phyloP scores from a whole-genome alignment of 2,888 invertebrate genomes.

The Chrysomela aeneicollis region DNA sequence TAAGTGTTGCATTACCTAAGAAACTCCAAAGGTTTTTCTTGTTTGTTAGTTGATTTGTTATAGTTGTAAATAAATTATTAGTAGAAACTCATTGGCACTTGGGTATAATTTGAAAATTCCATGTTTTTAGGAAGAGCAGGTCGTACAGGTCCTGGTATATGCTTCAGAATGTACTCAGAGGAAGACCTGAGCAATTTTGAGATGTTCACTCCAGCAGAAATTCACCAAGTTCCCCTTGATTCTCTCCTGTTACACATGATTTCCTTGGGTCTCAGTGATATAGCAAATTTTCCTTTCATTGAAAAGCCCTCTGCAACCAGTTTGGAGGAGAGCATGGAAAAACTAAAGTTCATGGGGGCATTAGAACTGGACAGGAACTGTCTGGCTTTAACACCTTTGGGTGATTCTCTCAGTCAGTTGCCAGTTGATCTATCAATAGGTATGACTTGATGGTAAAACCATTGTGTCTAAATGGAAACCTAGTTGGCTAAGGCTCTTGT shows the following conservation, averaged over 20 bases:
- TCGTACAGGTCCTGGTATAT: slow-evolving; percentile 93
- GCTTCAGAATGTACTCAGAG: slow-evolving; percentile 89
- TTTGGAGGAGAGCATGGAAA: slow-evolving; percentile 85
- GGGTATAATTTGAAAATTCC: too few species aligned
- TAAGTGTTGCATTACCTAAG: slow-evolving; percentile 22
- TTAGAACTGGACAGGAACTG: slow-evolving; percentile 76
- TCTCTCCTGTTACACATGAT: slow-evolving; percentile 92
- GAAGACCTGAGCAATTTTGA: slow-evolving; percentile 82
- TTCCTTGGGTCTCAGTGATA: slow-evolving; percentile 90
- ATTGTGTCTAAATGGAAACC: too few species aligned
- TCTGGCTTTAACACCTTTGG: slow-evolving; percentile 77
- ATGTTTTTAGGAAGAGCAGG: slow-evolving; percentile 80
- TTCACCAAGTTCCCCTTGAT: slow-evolving; percentile 92
- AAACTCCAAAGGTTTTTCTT: slow-evolving; percentile 6
- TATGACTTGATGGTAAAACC: slow-evolving; percentile 64
- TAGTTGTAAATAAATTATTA: background rate
- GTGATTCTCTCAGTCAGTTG: slow-evolving; percentile 83
- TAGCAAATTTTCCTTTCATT: slow-evolving; percentile 91
- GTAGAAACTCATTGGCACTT: background rate
- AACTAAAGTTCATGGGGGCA: slow-evolving; percentile 85
- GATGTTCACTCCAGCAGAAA: slow-evolving; percentile 89
- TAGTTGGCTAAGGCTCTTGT: too few species aligned
- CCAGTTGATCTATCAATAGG: slow-evolving; percentile 96
- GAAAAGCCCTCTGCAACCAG: slow-evolving; percentile 88
- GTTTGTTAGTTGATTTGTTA: background rate